Conservation (phyloP, 2,797 vertebrate genomes). For the Platyrinchus mystaceus region DNA sequence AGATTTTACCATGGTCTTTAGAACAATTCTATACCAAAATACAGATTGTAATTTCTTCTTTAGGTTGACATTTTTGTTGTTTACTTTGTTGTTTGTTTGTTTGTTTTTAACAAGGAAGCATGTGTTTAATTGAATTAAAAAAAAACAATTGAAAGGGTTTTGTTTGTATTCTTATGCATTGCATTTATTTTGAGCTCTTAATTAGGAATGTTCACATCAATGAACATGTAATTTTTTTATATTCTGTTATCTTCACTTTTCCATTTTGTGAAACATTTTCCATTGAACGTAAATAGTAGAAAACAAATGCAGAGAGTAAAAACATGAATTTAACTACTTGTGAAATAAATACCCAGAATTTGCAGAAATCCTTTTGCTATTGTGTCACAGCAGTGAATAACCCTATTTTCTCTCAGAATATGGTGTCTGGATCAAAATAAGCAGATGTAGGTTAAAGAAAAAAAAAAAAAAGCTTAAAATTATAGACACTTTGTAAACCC, state of each 20-base stretch:
- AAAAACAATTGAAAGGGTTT: rapidly evolving
- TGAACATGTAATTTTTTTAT: not conserved
- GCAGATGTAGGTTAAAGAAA: not conserved
- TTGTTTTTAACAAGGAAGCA: not conserved
- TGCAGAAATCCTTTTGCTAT: not conserved
- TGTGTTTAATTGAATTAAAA: not conserved
- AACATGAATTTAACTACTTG: not conserved
- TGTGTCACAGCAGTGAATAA: not conserved
- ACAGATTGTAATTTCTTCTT: not conserved
- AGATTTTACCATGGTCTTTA: not conserved
- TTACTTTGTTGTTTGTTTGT: not conserved
- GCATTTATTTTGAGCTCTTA: not conserved
- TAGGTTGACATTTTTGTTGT: not conserved
- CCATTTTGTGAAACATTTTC: not conserved
- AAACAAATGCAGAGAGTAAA: not conserved
- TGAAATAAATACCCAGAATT: not conserved
- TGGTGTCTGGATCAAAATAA: not conserved
- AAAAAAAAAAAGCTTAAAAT: not conserved
- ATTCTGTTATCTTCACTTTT: not conserved
- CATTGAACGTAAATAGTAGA: not conserved
- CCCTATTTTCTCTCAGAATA: not conserved
- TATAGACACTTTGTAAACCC: not conserved
- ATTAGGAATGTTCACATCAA: not conserved
- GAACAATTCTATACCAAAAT: not conserved
- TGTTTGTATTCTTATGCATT: not conserved